Evolutionary conservation across 2,113 vertebrate species (phyloP), one percentile per base, ranked within the genome.

Genomic region (Spea multiplicata): DNA sequence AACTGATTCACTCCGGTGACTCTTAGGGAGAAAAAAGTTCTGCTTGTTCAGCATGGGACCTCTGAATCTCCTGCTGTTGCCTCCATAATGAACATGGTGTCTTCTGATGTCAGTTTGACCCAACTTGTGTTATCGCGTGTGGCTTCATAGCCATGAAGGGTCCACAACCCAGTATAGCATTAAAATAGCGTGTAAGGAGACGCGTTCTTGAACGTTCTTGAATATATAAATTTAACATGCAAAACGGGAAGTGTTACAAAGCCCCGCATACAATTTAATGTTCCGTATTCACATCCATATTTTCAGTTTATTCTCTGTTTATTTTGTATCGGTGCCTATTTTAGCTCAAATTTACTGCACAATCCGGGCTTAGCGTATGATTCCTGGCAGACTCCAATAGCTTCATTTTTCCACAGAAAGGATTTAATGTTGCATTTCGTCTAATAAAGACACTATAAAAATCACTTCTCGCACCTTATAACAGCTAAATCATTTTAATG

Each of bases 361-460:
- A 14, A 17, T 65, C 71, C 45, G 66, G 53, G 62, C 62, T 73
- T 68, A 67, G 61, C 65, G 1, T 73, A 44, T 12, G 9, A 62
- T 61, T 74, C 65, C 71, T 74, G 78, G 78, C 78, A 68, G 71
- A 8, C 52, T 14, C 17, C 16, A 30, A 14, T 30, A 67, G 50
- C 8, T 59, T 61, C 44, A 45, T 66, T 80, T 79, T 80, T 80
- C 71, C 78, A 62, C 68, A 68, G 64, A 61, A 79, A 48, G 66
- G 71, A 74, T 80, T 68, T 68, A 80, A 59, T 45, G 71, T 61
- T 61, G 64, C 44, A 30, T 62, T 74, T 45, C 65, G 49, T 48
- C 65, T 80, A 74, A 74, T 80, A 80, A 80, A 80, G 71, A 68
- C 78, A 74, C 66, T 59, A 49, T 80, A 80, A 74, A 74, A 74